phyloP scores from a whole-genome alignment of 1,140 invertebrate species.

The Musca vetustissima region DNA sequence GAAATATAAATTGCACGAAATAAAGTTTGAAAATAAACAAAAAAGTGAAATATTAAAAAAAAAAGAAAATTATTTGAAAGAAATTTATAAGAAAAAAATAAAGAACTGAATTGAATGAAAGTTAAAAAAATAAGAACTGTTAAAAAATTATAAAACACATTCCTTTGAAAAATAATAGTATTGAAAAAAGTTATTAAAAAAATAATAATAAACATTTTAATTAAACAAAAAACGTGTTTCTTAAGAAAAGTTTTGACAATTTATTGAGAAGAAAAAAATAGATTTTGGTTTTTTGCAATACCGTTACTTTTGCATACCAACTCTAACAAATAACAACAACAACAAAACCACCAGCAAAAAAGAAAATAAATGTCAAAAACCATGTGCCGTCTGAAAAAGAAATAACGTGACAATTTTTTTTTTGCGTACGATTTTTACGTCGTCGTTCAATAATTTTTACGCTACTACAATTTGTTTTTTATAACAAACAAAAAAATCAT shows the following conservation, averaged over 20 bases:
- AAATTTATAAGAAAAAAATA: not conserved
- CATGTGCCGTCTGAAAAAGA: slow-evolving; percentile 4
- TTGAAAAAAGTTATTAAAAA: slow-evolving; percentile 14
- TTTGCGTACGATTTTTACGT: not conserved
- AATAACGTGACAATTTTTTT: slow-evolving; percentile 5
- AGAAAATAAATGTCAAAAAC: slow-evolving; percentile 24
- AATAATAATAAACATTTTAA: slow-evolving; percentile 6
- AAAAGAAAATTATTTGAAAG: not conserved
- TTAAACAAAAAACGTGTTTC: slow-evolving; percentile 10
- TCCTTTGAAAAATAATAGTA: slow-evolving; percentile 3
- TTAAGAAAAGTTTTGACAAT: slow-evolving; percentile 18
- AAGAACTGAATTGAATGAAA: slow-evolving; percentile 11
- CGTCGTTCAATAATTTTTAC: too few species aligned
- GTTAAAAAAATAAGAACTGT: slow-evolving; percentile 3
- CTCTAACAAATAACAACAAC: not conserved
- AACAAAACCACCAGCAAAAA: not conserved
- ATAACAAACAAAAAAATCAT: not conserved
- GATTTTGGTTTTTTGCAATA: slow-evolving; percentile 4
- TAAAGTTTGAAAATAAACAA: slow-evolving; percentile 3
- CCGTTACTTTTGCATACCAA: not conserved
- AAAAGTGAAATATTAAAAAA: slow-evolving; percentile 3
- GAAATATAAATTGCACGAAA: not conserved
- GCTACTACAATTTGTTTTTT: not conserved
- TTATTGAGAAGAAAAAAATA: not conserved
- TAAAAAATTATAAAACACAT: slow-evolving; percentile 13